A percentile compares a stretch with the other conserved stretches of the same genome.
phyloP scores from a whole-genome alignment of 2,797 vertebrate genomes.

The Cryptoprocta ferox region DNA sequence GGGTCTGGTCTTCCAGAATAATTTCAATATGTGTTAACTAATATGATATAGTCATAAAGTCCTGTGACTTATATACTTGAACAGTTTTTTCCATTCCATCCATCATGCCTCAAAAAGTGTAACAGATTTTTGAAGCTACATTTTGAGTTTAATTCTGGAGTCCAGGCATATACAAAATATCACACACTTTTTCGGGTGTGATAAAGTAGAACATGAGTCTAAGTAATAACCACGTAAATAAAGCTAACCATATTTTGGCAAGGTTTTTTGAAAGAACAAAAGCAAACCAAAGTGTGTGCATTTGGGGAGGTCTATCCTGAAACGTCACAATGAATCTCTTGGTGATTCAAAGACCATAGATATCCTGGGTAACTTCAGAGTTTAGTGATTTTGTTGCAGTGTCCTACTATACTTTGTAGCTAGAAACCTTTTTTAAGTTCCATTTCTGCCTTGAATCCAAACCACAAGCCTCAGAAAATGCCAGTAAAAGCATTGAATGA shows the following conservation, averaged over 20 bases:
- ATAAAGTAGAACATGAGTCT: background rate
- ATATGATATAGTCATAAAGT: background rate
- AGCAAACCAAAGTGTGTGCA: background rate
- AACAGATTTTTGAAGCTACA: background rate
- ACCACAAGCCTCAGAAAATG: background rate
- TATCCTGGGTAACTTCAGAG: background rate
- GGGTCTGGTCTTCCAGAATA: background rate
- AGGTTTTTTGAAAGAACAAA: background rate
- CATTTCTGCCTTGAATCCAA: background rate
- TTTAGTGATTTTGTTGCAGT: background rate
- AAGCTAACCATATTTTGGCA: background rate
- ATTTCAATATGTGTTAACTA: background rate
- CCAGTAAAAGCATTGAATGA: background rate
- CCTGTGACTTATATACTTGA: background rate
- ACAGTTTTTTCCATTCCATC: background rate
- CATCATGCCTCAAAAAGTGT: background rate
- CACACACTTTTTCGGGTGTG: no score
- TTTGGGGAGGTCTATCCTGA: background rate
- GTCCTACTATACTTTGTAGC: background rate
- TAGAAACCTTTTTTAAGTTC: background rate
- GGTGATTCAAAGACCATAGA: background rate
- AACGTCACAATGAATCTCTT: conserved; percentile 37
- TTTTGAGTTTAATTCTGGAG: conserved; percentile 48
- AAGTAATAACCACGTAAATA: background rate
- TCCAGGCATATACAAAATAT: background rate